phyloP scores from a whole-genome alignment of 1,140 invertebrate species.

The Ditylenchus dipsaci region DNA sequence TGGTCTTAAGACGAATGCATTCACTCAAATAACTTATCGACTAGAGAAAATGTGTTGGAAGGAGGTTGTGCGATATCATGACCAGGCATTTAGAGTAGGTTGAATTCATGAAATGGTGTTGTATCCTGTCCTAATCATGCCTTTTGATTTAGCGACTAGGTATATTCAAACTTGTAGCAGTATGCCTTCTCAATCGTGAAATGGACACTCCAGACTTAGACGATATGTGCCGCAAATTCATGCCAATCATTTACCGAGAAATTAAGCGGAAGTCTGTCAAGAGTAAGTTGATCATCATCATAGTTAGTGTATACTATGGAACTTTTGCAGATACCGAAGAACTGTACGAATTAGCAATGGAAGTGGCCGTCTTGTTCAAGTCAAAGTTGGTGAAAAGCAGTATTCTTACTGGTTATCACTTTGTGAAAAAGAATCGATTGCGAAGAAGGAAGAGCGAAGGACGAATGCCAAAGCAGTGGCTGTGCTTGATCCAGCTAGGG shows the following conservation, averaged over 20 bases:
- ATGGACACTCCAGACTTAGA: background rate
- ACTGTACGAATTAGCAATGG: constrained; percentile 15
- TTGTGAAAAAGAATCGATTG: constrained; percentile 15
- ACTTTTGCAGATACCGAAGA: constrained; percentile 35
- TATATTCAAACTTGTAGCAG: constrained; percentile 28
- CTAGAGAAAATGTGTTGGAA: constrained; percentile 28
- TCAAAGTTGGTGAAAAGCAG: constrained; percentile 20
- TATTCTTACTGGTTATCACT: constrained; percentile 13
- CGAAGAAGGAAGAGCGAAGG: constrained; percentile 8
- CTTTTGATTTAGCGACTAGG: constrained; percentile 26
- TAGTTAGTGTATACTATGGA: background rate
- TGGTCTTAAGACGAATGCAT: constrained; percentile 17
- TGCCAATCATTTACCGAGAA: constrained; percentile 34
- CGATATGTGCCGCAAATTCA: constrained; percentile 4
- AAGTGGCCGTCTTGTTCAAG: constrained; percentile 25
- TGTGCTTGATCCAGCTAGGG: background rate
- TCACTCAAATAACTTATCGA: constrained; percentile 3
- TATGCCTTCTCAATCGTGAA: constrained; percentile 15
- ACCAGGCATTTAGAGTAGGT: constrained; percentile 13
- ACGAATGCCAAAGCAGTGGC: constrained; percentile 19
- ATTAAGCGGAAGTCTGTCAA: constrained; percentile 30
- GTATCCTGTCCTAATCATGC: background rate
- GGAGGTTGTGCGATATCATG: constrained; percentile 11
- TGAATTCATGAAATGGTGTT: background rate
- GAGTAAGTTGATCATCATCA: constrained; percentile 7